Evolutionary conservation across 1,140 invertebrate species (phyloP).

Genomic region (Homarus americanus): DNA sequence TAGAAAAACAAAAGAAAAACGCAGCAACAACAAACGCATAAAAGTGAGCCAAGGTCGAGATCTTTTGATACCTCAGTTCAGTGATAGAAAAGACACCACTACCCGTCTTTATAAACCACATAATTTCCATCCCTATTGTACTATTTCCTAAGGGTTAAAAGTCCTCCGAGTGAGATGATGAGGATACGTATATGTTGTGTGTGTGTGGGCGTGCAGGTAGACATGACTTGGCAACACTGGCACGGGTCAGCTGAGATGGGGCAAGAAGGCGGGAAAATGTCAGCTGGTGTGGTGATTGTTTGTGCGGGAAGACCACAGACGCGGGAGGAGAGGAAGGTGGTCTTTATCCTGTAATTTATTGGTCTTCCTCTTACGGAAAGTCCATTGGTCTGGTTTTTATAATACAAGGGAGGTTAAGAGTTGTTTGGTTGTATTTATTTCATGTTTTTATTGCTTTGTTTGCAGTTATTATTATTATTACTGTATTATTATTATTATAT

Average conservation of each 20-base stretch:
- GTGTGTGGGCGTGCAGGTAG: background rate
- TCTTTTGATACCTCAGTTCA: background rate
- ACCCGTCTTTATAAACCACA: background rate
- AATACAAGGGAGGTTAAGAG: too few relatives aligned
- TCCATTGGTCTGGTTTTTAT: too few relatives aligned
- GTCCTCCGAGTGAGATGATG: background rate
- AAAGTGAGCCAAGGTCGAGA: background rate
- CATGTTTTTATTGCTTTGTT: too few relatives aligned
- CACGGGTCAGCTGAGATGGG: background rate
- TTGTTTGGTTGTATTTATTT: too few relatives aligned
- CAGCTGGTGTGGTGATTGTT: background rate
- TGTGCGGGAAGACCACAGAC: background rate
- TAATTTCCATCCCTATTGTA: background rate
- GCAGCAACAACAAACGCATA: too few relatives aligned
- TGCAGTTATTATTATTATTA: too few relatives aligned
- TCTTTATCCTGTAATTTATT: too few relatives aligned
- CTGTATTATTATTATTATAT: too few relatives aligned
- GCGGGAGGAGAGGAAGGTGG: too few relatives aligned
- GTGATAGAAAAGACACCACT: background rate
- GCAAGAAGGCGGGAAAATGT: slow-evolving; percentile 1
- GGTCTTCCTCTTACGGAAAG: too few relatives aligned
- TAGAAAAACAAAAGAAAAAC: too few relatives aligned
- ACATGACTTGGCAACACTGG: background rate
- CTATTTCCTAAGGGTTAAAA: background rate
- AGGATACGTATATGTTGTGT: background rate